A percentile compares a stretch with the other conserved stretches of the same genome.
Conservation (phyloP, 2,113 vertebrate genomes). For the Microtus oregoni region DNA sequence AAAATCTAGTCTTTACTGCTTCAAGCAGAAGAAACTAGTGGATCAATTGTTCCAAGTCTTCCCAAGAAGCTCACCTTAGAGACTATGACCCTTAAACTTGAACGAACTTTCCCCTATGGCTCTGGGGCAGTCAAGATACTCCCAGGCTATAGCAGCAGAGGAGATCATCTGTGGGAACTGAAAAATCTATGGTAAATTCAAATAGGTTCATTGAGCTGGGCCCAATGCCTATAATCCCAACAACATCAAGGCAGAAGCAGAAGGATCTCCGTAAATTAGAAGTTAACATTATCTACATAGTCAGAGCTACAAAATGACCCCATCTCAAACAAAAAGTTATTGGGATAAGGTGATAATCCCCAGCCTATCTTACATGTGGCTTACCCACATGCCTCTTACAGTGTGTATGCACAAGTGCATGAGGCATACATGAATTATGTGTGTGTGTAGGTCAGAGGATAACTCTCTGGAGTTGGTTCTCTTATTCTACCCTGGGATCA, state of each 20-base stretch:
- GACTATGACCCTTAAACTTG: neutral
- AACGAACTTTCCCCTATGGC: neutral
- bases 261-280: neutral
- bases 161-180: neutral
- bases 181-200: neutral
- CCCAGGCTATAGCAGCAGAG: neutral
- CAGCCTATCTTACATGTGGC: neutral
- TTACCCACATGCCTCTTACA: neutral
- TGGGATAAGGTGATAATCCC: neutral
- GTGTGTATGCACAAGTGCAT: neutral
- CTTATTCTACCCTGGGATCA: neutral
- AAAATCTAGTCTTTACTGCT: conserved; percentile 24
- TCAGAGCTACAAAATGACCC: neutral
- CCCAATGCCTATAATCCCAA: neutral
- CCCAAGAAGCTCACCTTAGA: neutral
- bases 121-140: neutral
- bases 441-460: neutral
- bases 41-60: neutral
- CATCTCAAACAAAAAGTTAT: neutral
- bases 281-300: neutral
- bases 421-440: too few species aligned
- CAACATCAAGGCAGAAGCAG: neutral
- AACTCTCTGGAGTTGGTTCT: neutral
- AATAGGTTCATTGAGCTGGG: neutral
- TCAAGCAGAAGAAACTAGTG: neutral